Evolutionary conservation across 2,113 vertebrate species (phyloP).

Genomic region (Sorex fumeus): DNA sequence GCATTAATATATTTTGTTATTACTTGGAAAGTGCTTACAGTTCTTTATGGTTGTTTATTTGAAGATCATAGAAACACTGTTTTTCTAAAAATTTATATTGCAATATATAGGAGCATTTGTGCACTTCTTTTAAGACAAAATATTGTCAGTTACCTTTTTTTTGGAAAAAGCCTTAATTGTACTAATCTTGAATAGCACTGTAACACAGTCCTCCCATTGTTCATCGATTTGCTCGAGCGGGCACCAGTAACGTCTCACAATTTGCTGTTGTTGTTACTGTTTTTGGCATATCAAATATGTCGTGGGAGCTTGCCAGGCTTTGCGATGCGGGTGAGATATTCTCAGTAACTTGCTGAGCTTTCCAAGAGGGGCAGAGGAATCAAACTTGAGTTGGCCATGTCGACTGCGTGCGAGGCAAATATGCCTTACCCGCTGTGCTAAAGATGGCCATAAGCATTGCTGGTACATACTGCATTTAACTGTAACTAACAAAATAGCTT

Average conservation of each 20-base stretch:
- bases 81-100: constrained; percentile 28
- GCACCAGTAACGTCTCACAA: no score
- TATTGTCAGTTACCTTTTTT: constrained; percentile 32
- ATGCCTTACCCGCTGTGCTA: no score
- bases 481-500: not conserved
- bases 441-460: not conserved
- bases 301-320: no score
- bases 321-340: no score
- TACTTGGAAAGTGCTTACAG: not conserved
- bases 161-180: not conserved
- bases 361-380: no score
- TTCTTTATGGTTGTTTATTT: constrained; percentile 42
- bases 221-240: no score
- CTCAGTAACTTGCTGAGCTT: no score
- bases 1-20: constrained; percentile 32
- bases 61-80: constrained; percentile 2
- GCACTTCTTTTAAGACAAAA: constrained; percentile 6
- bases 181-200: constrained; percentile 60
- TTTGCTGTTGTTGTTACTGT: no score
- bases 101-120: constrained; percentile 10
- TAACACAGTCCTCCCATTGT: no score
- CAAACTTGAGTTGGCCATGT: no score
- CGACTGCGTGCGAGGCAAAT: no score
- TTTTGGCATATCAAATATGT: no score
- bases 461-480: not conserved